A percentile compares a stretch with the other conserved stretches of the same genome.
These are phyloP conservation scores for Phoenicopterus ruber DNA, from an alignment of 2,113 vertebrate genomes.

Conservation along the genomic window DNA sequence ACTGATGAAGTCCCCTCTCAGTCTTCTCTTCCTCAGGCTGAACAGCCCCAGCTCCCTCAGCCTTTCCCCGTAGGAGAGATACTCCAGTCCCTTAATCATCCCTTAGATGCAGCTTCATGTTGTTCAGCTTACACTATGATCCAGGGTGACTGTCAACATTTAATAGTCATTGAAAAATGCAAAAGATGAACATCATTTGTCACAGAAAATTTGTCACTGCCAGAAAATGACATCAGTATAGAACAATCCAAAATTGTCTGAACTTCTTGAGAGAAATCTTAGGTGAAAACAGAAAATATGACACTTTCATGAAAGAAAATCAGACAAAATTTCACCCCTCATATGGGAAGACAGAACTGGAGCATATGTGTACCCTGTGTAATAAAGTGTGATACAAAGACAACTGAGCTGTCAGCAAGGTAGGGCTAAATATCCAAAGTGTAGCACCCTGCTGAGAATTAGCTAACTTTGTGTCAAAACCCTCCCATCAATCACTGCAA, in stretches of 20 bases:
- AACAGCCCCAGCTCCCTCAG: too few relatives aligned
- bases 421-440: not conserved
- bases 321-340: not conserved
- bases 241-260: not conserved
- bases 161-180: not conserved
- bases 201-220: not conserved
- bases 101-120: not conserved
- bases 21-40: too few relatives aligned
- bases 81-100: too few relatives aligned
- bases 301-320: not conserved
- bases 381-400: not conserved
- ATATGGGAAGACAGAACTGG: not conserved
- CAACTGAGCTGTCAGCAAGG: not conserved
- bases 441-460: not conserved
- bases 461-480: not conserved
- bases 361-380: not conserved
- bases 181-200: not conserved
- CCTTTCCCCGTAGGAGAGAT: too few relatives aligned
- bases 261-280: not conserved
- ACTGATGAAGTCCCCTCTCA: too few relatives aligned
- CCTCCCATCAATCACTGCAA: not conserved
- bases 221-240: not conserved
- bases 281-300: not conserved
- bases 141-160: not conserved
- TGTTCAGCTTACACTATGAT: not conserved